Evolutionary conservation across 2,797 vertebrate species (phyloP), one percentile per base, ranked within the genome.

Genomic region (Chanos chanos): DNA sequence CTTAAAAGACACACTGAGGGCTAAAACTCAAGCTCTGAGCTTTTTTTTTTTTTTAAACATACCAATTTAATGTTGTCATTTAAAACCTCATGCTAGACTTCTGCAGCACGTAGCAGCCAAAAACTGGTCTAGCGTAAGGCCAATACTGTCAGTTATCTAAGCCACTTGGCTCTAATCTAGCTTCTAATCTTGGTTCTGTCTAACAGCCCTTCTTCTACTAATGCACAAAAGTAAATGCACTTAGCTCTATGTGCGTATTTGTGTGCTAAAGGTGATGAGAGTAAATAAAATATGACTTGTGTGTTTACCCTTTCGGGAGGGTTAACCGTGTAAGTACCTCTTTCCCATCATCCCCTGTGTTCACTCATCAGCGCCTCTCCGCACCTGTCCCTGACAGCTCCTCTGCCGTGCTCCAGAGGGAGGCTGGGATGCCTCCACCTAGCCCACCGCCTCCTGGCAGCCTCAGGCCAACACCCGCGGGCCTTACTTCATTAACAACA

Each of bases 311-410:
- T 82, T 80, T 70, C 65, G 81, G 16, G 2, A 58, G 37, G 49
- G 61, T 57, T 43, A 71, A 66, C 62, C 50, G 47, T 39, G 65
- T 24, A 56, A 64, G 60, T 27, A 27, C 50, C 65, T 58, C 66
- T 40, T 62, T 70, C 39, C 59, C 44, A 55, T 70, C 68, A 81
- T 83, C 82, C 80, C 83, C 60, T 31, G 45, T 58, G 84, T 72
- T 77, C 56, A 68, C 81, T 79, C 78, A 81, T 86, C 83, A 85
- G 72, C 81, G 66, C 74, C 68, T 51, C 75, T 75, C 49, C 56
- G 55, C 56, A 61, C 84, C 80, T 78, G 77, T 78, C 82, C 71
- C 80, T 83, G 85, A 88, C 85, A 86, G 75, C 15, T 74, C 49
- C 5, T 80, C 70, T 72, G 68, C 41, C 64, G 37, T 69, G 83